Evolutionary conservation across 2,797 vertebrate genomes (phyloP), one percentile per base, ranked within the genome.

Genomic region (Rhodeus uyekii): DNA sequence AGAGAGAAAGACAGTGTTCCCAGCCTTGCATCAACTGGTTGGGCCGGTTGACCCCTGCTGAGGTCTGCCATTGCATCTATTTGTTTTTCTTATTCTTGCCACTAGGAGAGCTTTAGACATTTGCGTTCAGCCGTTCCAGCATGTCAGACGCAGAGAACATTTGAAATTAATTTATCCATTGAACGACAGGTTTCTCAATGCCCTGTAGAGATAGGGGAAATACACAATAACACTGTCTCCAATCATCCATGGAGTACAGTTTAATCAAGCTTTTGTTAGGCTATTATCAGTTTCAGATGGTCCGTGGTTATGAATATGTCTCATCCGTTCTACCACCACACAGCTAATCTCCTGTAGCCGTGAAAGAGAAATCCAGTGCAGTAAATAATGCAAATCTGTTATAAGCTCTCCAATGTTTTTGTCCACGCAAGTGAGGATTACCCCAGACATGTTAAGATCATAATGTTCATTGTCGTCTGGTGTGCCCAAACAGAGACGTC

Each of bases 321-420:
- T 92, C 90, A 89, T 93, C 84, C 74, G 86, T 90, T 90, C 90
- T 88, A 89, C 88, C 83, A 85, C 83, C 71, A 87, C 88, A 87
- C 89, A 85, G 87, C 89, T 93, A 92, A 93, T 93, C 90, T 92
- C 90, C 92, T 90, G 90, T 89, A 88, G 89, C 88, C 76, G 82
- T 89, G 87, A 88, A 85, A 91, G 87, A 89, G 87, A 90, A 90
- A 88, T 89, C 85, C 87, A 80, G 86, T 88, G 85, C 86, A 85
- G 91, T 93, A 93, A 94, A 93, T 92, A 92, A 92, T 91, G 90
- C 88, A 92, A 92, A 94, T 93, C 90, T 92, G 90, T 88, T 87
- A 89, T 87, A 90, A 89, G 89, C 92, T 89, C 84, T 87, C 83
- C 74, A 83, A 85, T 82, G 63, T 75, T 81, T 83, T 72, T 72